Percentiles rank a stretch among this genome's conserved stretches.
These are phyloP conservation scores for Helicolenus hilgendorfi DNA, from an alignment of 2,797 vertebrate species.

Conservation along the genomic window DNA sequence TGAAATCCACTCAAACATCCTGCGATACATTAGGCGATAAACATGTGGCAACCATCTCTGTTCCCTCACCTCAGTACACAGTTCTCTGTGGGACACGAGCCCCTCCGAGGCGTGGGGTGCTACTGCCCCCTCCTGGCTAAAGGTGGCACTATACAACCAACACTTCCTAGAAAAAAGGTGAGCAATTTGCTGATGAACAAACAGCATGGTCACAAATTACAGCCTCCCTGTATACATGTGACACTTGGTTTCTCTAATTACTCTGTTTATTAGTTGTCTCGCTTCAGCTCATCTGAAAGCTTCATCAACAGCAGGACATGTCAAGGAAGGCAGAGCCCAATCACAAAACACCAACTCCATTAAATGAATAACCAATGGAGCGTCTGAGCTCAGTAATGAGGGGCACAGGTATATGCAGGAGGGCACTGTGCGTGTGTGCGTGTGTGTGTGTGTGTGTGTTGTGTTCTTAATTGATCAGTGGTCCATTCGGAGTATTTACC, in stretches of 20 bases:
- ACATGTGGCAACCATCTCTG: constrained; percentile 57
- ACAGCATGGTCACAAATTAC: constrained; percentile 53
- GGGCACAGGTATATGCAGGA: constrained; percentile 34
- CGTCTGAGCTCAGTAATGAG: constrained; percentile 68
- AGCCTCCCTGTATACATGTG: constrained; percentile 40
- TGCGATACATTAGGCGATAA: constrained; percentile 60
- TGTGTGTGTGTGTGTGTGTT: constrained; percentile 4
- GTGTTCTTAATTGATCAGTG: neutral
- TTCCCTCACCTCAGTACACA: constrained; percentile 18
- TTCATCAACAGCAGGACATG: constrained; percentile 69
- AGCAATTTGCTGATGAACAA: constrained; percentile 71
- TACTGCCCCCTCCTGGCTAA: constrained; percentile 82
- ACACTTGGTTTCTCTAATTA: constrained; percentile 83
- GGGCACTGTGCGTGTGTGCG: constrained; percentile 7
- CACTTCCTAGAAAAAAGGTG: constrained; percentile 1
- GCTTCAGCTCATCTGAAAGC: constrained; percentile 72
- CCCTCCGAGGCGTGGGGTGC: constrained; percentile 19
- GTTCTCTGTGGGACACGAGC: neutral
- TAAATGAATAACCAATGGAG: constrained; percentile 76
- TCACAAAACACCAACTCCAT: constrained; percentile 46
- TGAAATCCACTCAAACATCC: constrained; percentile 74
- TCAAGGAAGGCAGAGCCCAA: constrained; percentile 70
- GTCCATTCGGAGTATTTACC: neutral
- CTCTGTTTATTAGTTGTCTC: constrained; percentile 81
- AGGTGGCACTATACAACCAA: constrained; percentile 2